A percentile compares a stretch with the other conserved stretches of the same genome.
These are phyloP conservation scores for Sitophilus oryzae DNA, from an alignment of 1,140 invertebrate species.

Conservation along the genomic window DNA sequence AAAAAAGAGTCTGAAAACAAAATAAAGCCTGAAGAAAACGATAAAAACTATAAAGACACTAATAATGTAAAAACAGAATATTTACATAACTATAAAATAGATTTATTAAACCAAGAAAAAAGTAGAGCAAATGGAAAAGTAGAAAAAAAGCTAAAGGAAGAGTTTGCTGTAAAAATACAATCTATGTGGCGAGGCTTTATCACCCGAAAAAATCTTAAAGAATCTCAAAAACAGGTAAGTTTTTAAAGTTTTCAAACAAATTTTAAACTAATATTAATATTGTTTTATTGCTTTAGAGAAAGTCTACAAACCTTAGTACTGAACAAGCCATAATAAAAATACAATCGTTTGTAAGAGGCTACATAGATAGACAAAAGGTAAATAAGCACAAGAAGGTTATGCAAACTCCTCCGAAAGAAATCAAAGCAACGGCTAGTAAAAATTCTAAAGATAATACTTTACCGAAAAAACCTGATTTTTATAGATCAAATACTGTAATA, in stretches of 20 bases:
- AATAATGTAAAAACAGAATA: neutral
- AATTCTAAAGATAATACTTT: no score
- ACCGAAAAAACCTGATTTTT: conserved; percentile 19
- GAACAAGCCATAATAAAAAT: neutral
- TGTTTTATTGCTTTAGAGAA: neutral
- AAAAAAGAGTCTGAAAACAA: no score
- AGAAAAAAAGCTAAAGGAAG: neutral
- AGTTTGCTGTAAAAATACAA: neutral
- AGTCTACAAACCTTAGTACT: neutral
- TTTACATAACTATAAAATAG: neutral
- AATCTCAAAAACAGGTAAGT: neutral
- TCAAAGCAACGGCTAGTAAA: no score
- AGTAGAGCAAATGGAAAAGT: neutral
- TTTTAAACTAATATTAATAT: neutral
- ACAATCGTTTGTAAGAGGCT: neutral
- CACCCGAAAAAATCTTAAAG: neutral
- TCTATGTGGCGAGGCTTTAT: neutral
- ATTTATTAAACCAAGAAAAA: neutral
- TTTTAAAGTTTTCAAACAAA: neutral
- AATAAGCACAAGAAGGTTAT: conserved; percentile 1
- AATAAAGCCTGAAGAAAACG: neutral
- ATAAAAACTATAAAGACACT: neutral
- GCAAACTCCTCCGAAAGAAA: no score
- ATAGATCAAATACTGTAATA: conserved; percentile 16
- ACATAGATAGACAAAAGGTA: neutral